A percentile compares a stretch with the other conserved stretches of the same genome.
These are phyloP conservation scores for Gandaritis pyraliata DNA, from an alignment of 2,888 invertebrate genomes.

Conservation along the genomic window DNA sequence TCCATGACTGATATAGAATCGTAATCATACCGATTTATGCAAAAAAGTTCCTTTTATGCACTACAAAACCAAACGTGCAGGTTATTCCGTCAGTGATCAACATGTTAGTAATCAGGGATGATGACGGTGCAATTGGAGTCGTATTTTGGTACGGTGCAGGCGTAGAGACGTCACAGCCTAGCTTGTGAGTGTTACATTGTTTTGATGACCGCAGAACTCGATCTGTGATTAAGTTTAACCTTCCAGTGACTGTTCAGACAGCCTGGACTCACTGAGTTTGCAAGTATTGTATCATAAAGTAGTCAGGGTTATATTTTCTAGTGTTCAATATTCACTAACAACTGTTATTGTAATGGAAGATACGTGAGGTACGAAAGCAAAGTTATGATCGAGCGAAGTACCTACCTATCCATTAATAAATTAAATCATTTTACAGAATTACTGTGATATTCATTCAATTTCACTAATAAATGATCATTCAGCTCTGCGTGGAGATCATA, in stretches of 20 bases:
- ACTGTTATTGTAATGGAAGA: neutral
- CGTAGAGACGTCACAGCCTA: neutral
- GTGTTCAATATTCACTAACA: conserved; percentile 11
- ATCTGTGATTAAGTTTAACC: conserved; percentile 23
- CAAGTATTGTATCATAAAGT: conserved; percentile 12
- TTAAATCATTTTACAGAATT: conserved; percentile 61
- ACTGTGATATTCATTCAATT: conserved; percentile 79
- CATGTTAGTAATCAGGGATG: too few species aligned
- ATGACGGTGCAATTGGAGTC: neutral
- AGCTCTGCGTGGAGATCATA: conserved; percentile 63
- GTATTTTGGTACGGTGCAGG: neutral
- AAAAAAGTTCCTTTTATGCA: too few species aligned
- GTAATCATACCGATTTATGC: too few species aligned
- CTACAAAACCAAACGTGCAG: too few species aligned
- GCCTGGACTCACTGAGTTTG: neutral
- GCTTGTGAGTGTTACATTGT: conserved; percentile 11
- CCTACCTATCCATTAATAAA: conserved; percentile 49
- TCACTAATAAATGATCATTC: conserved; percentile 54
- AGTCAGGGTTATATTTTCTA: conserved; percentile 9
- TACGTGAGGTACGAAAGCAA: conserved; percentile 36
- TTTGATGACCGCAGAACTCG: conserved; percentile 19
- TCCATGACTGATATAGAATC: too few species aligned
- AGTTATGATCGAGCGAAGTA: conserved; percentile 50
- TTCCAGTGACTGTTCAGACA: conserved; percentile 21
- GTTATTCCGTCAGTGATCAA: too few species aligned